A percentile compares a stretch with the other conserved stretches of the same genome.
Conservation (phyloP, 2,888 invertebrate species). For the Leucophenga montana region DNA sequence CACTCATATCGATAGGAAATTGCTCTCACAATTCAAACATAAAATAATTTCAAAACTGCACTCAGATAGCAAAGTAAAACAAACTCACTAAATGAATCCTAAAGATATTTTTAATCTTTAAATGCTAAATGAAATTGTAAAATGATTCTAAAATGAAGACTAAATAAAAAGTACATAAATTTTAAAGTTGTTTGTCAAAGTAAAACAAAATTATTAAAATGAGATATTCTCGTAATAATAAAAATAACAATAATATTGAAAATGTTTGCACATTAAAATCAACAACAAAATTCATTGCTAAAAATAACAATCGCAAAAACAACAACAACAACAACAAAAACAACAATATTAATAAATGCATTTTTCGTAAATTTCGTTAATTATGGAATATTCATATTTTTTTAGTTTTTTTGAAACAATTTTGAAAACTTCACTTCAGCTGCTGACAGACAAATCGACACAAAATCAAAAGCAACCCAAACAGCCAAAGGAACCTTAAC, state of each 20-base stretch:
- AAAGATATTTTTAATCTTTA: no score
- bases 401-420: slow-evolving; percentile 56
- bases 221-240: no score
- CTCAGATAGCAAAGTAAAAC: slow-evolving; percentile 32
- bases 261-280: no score
- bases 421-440: slow-evolving; percentile 30
- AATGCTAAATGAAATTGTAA: slow-evolving; percentile 2
- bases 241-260: no score
- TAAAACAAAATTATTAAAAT: no score
- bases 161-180: neutral
- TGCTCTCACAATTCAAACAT: no score
- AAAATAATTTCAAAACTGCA: no score
- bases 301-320: neutral
- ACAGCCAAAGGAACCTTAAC: slow-evolving; percentile 16
- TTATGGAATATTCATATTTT: slow-evolving; percentile 65
- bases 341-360: no score
- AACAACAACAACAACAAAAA: no score
- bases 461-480: slow-evolving; percentile 1
- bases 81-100: neutral
- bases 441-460: neutral
- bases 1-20: no score
- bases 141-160: neutral
- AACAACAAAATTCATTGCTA: neutral
- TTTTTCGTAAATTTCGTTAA: slow-evolving; percentile 32
- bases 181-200: no score